Conservation (phyloP, 2,888 invertebrate genomes). For the Imbricaverruca yamaguchii region DNA sequence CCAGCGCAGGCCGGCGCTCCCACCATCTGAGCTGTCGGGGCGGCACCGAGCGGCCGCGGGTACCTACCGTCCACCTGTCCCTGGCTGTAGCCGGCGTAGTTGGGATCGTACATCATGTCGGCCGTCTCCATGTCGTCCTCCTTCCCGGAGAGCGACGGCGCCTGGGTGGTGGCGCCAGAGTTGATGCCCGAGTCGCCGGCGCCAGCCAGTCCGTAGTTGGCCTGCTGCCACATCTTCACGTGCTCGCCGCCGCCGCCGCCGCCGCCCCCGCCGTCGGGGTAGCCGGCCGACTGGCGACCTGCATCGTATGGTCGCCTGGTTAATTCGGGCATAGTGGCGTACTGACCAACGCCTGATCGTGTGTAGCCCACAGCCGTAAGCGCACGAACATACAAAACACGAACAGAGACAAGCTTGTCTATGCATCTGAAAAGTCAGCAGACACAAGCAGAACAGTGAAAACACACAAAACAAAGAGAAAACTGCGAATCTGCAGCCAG, state of each 20-base stretch:
- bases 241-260: constrained; percentile 36
- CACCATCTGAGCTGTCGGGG: no score
- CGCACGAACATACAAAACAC: not conserved
- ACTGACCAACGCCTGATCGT: no score
- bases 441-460: not conserved
- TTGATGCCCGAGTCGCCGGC: constrained; percentile 88
- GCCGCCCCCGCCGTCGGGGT: not conserved
- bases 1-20: no score
- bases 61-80: constrained; percentile 84
- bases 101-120: not conserved
- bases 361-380: not conserved
- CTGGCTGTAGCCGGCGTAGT: constrained; percentile 61
- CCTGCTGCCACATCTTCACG: constrained; percentile 45
- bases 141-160: constrained; percentile 85
- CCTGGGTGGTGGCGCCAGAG: constrained; percentile 89
- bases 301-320: not conserved
- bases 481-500: no score
- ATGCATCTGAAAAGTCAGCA: not conserved
- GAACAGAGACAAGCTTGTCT: not conserved
- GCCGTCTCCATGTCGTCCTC: constrained; percentile 88
- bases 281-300: not conserved
- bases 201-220: constrained; percentile 40
- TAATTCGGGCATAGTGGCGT: no score
- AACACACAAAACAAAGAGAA: not conserved
- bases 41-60: no score